Conservation (phyloP, 2,797 vertebrate species). For the Pogonophryne albipinna region DNA sequence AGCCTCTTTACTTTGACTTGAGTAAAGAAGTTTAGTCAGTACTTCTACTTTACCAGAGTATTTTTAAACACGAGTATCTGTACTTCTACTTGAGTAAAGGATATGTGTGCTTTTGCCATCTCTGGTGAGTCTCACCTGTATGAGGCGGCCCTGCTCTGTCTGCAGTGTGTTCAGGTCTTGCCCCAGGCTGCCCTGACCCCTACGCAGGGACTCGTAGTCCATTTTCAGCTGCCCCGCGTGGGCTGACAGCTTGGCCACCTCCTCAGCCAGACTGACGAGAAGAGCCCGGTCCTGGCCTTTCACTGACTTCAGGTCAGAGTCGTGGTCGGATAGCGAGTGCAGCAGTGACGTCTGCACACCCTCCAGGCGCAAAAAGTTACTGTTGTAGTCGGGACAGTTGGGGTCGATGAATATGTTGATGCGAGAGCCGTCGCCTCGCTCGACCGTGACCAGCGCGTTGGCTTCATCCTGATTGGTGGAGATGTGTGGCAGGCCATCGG, state of each 20-base stretch:
- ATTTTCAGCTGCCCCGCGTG: constrained; percentile 91
- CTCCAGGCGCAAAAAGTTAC: constrained; percentile 91
- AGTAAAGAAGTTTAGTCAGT: too few relatives aligned
- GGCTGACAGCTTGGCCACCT: constrained; percentile 92
- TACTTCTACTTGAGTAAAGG: too few relatives aligned
- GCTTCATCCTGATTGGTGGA: constrained; percentile 94
- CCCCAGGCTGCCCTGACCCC: constrained; percentile 90
- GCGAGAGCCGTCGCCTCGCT: constrained; percentile 92
- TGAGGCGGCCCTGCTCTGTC: constrained; percentile 93
- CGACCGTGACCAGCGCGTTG: constrained; percentile 96
- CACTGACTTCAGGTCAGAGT: constrained; percentile 87
- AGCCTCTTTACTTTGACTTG: too few relatives aligned
- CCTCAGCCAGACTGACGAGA: constrained; percentile 91
- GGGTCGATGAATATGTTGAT: constrained; percentile 99
- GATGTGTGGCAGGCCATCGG: constrained; percentile 91
- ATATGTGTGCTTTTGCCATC: too few relatives aligned
- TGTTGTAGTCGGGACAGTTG: constrained; percentile 92
- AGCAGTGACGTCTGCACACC: constrained; percentile 93
- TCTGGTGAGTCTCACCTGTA: constrained; percentile 88
- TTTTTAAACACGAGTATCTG: too few relatives aligned
- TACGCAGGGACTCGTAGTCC: constrained; percentile 90
- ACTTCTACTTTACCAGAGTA: too few relatives aligned
- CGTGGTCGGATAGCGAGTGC: constrained; percentile 88
- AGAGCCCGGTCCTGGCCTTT: constrained; percentile 91
- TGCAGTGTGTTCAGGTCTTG: constrained; percentile 93